Base-by-base conservation (phyloP, 2,888 invertebrate species). In the Quadroppia sp. region DNA sequence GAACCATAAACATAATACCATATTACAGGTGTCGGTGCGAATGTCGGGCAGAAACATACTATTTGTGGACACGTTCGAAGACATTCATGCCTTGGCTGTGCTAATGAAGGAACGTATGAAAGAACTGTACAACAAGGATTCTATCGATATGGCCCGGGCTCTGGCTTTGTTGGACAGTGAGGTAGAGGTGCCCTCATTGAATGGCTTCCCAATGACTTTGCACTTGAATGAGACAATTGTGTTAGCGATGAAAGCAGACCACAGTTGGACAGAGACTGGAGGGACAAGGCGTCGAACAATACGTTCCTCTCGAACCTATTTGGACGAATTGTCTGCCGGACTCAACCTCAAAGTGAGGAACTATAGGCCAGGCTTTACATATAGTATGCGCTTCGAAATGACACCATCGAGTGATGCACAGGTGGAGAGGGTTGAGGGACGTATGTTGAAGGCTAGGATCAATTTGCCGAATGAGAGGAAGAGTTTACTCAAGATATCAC, bases 51-150 rank as follows among this genome's bases (percentile, higher is more conserved):
- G 36, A 56, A 73, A 73, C 23, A 20, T 73, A 11, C 13, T 28
- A 13, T 73, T 70, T 30, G 13, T 50, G 6, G 73, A 73, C 40
- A 45, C 45, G 13, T 73, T 73, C 23, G 70, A 73, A 25, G 73
- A 73, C 30, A 4, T 73, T 6, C 70, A 73, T 28, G 23, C 4
- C 6, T 17, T 69, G 4, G 45, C n/a, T 17, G 69, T 48, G 1
- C 3, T 42, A 13, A 20, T 73, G 1, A 30, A 23, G 13, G 48
- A 69, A 9, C 13, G 30, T 13, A 20, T 69, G 11, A 50, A 30
- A 25, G 48, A 69, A 56, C 2, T 69, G 2, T 30, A 42, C 15
- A 40, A 67, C 15, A 32, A 42, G 0, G 69, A 69, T 13, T 48
- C 17, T 6, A 2, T 70, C 11, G 73, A 73, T 40, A 67, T 32